Conservation (phyloP, 1,140 invertebrate species). For the Pogonomyrmex barbatus region DNA sequence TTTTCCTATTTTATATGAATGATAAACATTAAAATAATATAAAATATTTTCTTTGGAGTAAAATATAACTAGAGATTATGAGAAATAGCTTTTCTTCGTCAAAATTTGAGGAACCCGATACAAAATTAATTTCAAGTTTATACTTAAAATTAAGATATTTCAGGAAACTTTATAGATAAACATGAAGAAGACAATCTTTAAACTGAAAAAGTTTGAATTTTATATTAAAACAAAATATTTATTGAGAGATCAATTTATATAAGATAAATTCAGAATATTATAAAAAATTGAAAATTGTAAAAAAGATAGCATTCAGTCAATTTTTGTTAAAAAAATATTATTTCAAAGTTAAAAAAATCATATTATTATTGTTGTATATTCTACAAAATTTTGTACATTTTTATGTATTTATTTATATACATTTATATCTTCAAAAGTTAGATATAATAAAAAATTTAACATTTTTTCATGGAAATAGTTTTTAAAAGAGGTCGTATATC, state of each 20-base stretch:
- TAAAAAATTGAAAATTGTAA: background rate
- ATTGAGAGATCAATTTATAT: background rate
- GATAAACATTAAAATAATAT: slow-evolving; percentile 8
- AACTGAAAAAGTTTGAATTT: background rate
- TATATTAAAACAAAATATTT: background rate
- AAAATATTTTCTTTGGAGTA: background rate
- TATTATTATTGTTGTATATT: background rate
- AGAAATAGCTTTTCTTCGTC: background rate
- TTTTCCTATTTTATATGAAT: background rate
- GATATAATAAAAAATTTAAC: background rate
- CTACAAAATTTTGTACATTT: background rate
- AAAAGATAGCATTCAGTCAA: background rate
- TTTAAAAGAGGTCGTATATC: background rate
- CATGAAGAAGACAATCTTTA: background rate
- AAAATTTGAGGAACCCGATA: background rate
- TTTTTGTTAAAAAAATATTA: background rate
- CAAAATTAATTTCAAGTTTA: slow-evolving; percentile 5
- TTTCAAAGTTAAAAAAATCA: background rate
- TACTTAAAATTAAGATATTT: slow-evolving; percentile 5
- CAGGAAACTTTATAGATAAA: background rate
- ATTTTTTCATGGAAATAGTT: background rate
- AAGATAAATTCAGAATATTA: background rate
- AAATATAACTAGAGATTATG: background rate
- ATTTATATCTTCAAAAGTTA: background rate
- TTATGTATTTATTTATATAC: background rate